Percentiles rank a stretch among this genome's conserved stretches.
These are phyloP conservation scores for Mesembrinibis cayennensis DNA, from an alignment of 2,113 vertebrate genomes.

Conservation along the genomic window DNA sequence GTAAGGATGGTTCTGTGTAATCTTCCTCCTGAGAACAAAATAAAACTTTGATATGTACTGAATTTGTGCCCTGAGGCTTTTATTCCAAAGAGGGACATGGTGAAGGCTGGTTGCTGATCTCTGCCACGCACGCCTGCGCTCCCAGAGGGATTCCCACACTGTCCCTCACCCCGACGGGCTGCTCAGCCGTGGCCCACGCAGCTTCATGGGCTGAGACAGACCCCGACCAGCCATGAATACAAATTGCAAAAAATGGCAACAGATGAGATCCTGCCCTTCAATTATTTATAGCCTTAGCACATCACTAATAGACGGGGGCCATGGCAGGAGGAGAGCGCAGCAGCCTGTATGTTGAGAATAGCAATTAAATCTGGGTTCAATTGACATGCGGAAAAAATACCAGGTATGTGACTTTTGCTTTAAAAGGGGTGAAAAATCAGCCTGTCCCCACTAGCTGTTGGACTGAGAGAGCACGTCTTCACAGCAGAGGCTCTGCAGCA, in stretches of 20 bases:
- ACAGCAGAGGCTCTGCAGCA: not conserved
- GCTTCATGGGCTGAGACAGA: not conserved
- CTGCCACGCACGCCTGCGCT: accelerated
- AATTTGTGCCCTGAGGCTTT: not conserved
- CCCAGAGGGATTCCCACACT: not conserved
- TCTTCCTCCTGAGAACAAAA: slow-evolving; percentile 50
- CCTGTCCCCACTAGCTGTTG: accelerated
- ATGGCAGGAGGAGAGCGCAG: not conserved
- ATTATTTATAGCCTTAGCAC: not conserved
- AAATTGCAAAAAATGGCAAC: not conserved
- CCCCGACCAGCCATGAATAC: not conserved
- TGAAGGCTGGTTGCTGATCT: not conserved
- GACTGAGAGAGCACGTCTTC: accelerated
- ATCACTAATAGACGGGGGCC: not conserved
- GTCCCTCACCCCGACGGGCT: accelerated
- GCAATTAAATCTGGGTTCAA: not conserved
- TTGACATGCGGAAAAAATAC: not conserved
- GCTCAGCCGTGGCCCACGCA: not conserved
- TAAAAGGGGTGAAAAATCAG: not conserved
- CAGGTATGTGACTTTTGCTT: not conserved
- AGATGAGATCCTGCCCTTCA: not conserved
- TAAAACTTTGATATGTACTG: slow-evolving; percentile 62
- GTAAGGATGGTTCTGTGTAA: slow-evolving; percentile 14
- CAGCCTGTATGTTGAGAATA: not conserved
- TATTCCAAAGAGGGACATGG: not conserved